Base-by-base conservation (phyloP, 23 tunicate species). In the Halocynthia roretzi region DNA sequence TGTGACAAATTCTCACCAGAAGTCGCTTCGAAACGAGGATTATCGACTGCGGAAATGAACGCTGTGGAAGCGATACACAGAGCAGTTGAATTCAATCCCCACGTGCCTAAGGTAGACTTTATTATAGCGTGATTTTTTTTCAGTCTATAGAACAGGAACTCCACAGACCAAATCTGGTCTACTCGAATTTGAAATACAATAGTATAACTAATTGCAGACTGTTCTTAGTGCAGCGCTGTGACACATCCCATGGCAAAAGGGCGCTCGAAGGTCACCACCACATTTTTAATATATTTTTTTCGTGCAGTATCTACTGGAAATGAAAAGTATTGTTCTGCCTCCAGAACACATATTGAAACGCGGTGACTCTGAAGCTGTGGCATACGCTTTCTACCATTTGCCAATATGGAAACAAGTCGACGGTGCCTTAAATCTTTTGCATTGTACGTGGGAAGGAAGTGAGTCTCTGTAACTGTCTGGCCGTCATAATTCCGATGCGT, bases 361-460 rank as follows among this genome's bases (percentile, higher is more conserved):
- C 10, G 98, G 98, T 9, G 98, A 93, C 69, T 86, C 93, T 1
- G 98, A 93, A 83, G 98, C 98, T 20, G 83, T 93, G 40, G 98
- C 98, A 12, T 93, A 93, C 53, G 52, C 98, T 11, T 93, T 93
- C 71, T 83, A 87, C 61, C 98, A 93, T 71, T 72, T 93, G 12
- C 93, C 87, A 6, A 85, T 60, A 50, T 93, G 98, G 98, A 93
- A 87, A 58, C 75, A 87, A 40, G 88, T 93, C 40, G 89, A 86
- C 61, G 98, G 98, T 6, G 98, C 98, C 19, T 71, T 93, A 12
- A 87, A 93, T 70, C 72, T 93, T 11, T 70, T 93, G 21, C 93
- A 93, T 53, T 93, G 87, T 70, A 93, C 98, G 19, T 93, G 98
- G 98, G 98, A 93, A 76, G 98, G 98, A 83, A 93, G 93, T 87